A percentile compares a stretch with the other conserved stretches of the same genome.
phyloP scores from a whole-genome alignment of 2,797 vertebrate genomes.

The Pantherophis vulpinus region DNA sequence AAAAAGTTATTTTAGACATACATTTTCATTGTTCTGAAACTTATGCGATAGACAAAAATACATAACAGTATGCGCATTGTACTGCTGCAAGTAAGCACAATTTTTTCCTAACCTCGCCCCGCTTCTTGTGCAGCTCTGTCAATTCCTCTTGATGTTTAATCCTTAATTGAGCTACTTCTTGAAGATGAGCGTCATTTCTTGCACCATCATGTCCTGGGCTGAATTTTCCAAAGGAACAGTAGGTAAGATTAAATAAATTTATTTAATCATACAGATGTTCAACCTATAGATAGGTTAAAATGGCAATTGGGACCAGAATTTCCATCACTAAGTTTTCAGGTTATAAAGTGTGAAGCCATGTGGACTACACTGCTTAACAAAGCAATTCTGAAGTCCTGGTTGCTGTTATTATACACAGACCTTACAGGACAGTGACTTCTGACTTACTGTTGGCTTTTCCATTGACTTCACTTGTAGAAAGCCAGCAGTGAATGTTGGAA shows the following conservation, averaged over 20 bases:
- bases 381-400: neutral
- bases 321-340: neutral
- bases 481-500: neutral
- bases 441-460: neutral
- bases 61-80: neutral
- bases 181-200: slow-evolving; percentile 81
- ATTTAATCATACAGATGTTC: neutral
- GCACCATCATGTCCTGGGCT: slow-evolving; percentile 78
- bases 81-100: neutral
- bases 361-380: neutral
- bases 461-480: neutral
- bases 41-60: neutral
- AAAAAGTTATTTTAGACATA: neutral
- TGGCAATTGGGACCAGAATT: neutral
- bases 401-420: neutral
- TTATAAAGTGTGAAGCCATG: neutral
- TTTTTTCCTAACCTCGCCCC: slow-evolving; percentile 83
- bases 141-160: slow-evolving; percentile 95
- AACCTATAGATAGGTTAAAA: neutral
- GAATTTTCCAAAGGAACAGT: slow-evolving; percentile 31
- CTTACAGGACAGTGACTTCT: neutral
- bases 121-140: slow-evolving; percentile 95
- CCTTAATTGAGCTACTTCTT: slow-evolving; percentile 91
- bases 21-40: neutral
- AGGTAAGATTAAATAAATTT: neutral